A percentile compares a stretch with the other conserved stretches of the same genome.
These are phyloP conservation scores for Ahaetulla prasina DNA, from an alignment of 2,113 vertebrate genomes.

Conservation along the genomic window DNA sequence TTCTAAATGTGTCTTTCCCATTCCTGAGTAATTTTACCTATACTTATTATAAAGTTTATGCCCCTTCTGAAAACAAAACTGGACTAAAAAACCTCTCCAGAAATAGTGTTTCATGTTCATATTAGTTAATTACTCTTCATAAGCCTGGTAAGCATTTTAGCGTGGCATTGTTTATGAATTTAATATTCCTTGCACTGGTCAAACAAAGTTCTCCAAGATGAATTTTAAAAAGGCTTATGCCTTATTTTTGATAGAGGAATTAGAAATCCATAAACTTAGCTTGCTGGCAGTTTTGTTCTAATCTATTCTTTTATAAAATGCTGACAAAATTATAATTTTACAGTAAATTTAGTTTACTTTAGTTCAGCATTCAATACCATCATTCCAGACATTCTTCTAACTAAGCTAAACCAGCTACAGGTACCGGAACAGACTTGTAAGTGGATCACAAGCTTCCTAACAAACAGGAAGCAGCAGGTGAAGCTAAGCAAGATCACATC, in stretches of 20 bases:
- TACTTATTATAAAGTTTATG: neutral
- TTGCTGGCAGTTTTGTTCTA: slow-evolving; percentile 30
- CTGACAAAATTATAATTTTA: slow-evolving; percentile 38
- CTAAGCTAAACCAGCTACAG: too few relatives aligned
- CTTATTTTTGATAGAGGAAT: slow-evolving; percentile 52
- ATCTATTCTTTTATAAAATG: slow-evolving; percentile 37
- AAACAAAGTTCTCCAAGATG: slow-evolving; percentile 63
- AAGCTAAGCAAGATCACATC: too few relatives aligned
- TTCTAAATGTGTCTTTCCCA: neutral
- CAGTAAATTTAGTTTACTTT: too few relatives aligned
- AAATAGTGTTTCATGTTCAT: slow-evolving; percentile 40
- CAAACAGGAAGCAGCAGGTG: too few relatives aligned
- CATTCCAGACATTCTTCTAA: too few relatives aligned
- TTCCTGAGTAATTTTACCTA: neutral
- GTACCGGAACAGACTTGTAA: too few relatives aligned
- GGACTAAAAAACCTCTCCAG: neutral
- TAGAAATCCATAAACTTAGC: slow-evolving; percentile 32
- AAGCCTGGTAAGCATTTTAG: slow-evolving; percentile 43
- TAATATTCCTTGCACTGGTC: slow-evolving; percentile 57
- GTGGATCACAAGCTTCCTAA: too few relatives aligned
- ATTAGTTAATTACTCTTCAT: slow-evolving; percentile 56
- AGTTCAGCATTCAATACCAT: too few relatives aligned
- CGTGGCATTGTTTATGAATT: slow-evolving; percentile 53
- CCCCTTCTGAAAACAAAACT: neutral
- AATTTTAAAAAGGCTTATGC: slow-evolving; percentile 29